phyloP scores from a whole-genome alignment of 2,888 invertebrate genomes.

The Macrosiphum euphorbiae region DNA sequence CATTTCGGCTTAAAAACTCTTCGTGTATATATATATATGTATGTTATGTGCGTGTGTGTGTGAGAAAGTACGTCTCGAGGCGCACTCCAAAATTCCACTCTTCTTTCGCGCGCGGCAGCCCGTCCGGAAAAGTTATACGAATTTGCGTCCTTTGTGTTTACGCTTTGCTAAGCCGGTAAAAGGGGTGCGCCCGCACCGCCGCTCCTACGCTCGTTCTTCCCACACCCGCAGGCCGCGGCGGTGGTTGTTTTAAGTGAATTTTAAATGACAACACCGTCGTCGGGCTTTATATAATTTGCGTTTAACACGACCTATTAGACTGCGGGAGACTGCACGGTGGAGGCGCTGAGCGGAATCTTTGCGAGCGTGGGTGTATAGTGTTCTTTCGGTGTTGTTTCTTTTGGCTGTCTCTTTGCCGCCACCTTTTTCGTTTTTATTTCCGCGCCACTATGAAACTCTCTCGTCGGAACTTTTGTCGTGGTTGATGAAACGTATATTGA shows the following conservation, averaged over 20 bases:
- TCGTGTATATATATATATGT: constrained; percentile 25
- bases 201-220: not conserved
- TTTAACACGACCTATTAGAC: constrained; percentile 64
- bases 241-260: constrained; percentile 63
- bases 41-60: not conserved
- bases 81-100: constrained; percentile 19
- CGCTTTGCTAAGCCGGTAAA: constrained; percentile 64
- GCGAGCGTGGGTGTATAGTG: not conserved
- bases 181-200: constrained; percentile 39
- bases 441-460: not conserved
- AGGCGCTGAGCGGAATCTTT: not conserved
- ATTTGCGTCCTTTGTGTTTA: constrained; percentile 61
- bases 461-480: not conserved
- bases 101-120: constrained; percentile 22
- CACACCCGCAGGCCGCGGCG: not conserved
- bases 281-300: constrained; percentile 56
- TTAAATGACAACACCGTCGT: constrained; percentile 64
- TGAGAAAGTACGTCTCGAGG: not conserved
- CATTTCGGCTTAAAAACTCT: constrained; percentile 61
- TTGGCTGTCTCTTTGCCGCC: not conserved
- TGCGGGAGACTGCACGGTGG: not conserved
- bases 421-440: not conserved
- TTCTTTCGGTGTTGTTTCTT: no score
- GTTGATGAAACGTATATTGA: constrained; percentile 7
- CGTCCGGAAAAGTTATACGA: constrained; percentile 53